These are phyloP conservation scores for Dynastes grantii DNA, from an alignment of 2,888 invertebrate species.

Conservation along the genomic window DNA sequence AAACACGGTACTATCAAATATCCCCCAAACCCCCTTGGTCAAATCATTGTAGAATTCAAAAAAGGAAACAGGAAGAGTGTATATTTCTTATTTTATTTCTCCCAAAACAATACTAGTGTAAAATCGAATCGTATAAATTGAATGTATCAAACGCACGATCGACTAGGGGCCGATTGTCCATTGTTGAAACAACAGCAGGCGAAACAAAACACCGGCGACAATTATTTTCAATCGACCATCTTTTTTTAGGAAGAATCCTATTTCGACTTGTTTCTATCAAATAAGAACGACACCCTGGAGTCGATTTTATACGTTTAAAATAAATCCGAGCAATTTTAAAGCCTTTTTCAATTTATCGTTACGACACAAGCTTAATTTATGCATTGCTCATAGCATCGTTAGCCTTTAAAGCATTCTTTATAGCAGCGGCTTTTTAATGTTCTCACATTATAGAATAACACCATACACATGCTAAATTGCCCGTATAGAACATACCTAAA, in stretches of 20 bases:
- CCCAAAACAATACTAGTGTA: slow-evolving; percentile 67
- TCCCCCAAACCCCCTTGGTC: slow-evolving; percentile 41
- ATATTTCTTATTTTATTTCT: slow-evolving; percentile 67
- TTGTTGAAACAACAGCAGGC: slow-evolving; percentile 64
- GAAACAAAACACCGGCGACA: slow-evolving; percentile 68
- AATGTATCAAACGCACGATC: slow-evolving; percentile 69
- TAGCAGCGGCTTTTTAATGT: no score
- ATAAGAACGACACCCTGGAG: slow-evolving; percentile 64
- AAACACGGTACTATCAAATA: slow-evolving; percentile 52
- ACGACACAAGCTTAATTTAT: slow-evolving; percentile 52
- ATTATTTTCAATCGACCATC: slow-evolving; percentile 69
- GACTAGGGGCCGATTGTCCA: slow-evolving; percentile 67
- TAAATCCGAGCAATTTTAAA: slow-evolving; percentile 65
- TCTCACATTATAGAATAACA: no score
- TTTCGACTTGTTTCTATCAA: slow-evolving; percentile 64
- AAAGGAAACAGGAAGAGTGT: slow-evolving; percentile 55
- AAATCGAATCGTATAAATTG: slow-evolving; percentile 65
- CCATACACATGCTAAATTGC: no score
- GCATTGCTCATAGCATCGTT: slow-evolving; percentile 8
- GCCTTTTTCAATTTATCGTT: slow-evolving; percentile 66
- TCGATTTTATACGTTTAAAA: slow-evolving; percentile 65
- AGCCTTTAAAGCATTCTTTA: no score
- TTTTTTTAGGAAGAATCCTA: slow-evolving; percentile 60
- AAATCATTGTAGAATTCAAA: slow-evolving; percentile 52
- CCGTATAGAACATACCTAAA: no score